Conservation (phyloP, 2,113 vertebrate genomes). For the Cariama cristata region DNA sequence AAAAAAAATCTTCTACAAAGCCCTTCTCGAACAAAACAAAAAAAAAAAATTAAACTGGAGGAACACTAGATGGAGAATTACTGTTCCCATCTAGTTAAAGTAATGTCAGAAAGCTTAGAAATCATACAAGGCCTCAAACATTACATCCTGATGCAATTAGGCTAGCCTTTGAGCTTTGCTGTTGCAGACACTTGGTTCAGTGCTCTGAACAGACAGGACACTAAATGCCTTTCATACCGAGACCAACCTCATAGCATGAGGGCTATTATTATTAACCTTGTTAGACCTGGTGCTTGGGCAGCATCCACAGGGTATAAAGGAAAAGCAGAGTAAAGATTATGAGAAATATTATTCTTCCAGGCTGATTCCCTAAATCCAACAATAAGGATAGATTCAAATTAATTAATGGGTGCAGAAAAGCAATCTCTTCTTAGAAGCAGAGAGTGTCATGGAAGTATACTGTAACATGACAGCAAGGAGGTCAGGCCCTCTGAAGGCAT, state of each 20-base stretch:
- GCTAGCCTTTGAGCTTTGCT: slow-evolving; percentile 18
- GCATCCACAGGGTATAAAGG: background rate
- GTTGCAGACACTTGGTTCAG: background rate
- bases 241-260: background rate
- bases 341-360: background rate
- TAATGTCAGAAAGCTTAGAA: slow-evolving; percentile 29
- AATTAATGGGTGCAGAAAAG: background rate
- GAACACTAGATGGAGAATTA: slow-evolving; percentile 32
- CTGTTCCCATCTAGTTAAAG: slow-evolving; percentile 56
- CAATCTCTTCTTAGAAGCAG: background rate
- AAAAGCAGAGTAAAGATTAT: background rate
- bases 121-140: background rate
- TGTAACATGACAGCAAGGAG: background rate
- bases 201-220: background rate
- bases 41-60: background rate
- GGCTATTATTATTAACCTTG: background rate
- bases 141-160: slow-evolving; percentile 50
- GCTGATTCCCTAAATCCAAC: background rate
- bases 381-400: background rate
- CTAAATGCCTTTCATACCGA: background rate
- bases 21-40: background rate
- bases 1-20: background rate
- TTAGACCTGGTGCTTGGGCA: background rate
- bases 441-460: background rate
- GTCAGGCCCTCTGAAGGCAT: background rate